Percentiles rank a stretch among this genome's conserved stretches.
phyloP scores from a whole-genome alignment of 2,888 invertebrate species.

The Onthophagus sagittarius region DNA sequence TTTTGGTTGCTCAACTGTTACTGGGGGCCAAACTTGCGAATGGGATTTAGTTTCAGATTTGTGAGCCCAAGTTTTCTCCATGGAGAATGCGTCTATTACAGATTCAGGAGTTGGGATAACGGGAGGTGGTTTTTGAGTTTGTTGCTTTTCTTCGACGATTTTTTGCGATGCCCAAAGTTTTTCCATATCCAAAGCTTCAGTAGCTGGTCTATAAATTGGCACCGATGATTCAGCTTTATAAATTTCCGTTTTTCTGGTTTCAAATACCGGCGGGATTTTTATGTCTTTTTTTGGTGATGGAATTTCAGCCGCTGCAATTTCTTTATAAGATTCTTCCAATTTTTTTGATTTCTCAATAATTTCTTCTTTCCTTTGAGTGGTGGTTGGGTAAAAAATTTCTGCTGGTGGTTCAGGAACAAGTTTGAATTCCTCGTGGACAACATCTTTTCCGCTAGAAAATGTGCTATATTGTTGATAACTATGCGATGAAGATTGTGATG shows the following conservation, averaged over 20 bases:
- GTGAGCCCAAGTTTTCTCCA: constrained; percentile 57
- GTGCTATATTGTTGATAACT: constrained; percentile 32
- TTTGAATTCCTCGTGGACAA: constrained; percentile 50
- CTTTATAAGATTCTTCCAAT: constrained; percentile 57
- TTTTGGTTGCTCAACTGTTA: constrained; percentile 36
- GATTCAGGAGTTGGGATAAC: constrained; percentile 46
- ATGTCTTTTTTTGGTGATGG: constrained; percentile 13
- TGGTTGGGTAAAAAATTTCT: constrained; percentile 62
- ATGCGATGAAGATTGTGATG: constrained; percentile 16
- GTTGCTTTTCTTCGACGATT: constrained; percentile 39
- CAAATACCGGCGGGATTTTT: constrained; percentile 13
- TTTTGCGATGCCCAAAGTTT: constrained; percentile 57
- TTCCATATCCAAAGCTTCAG: constrained; percentile 64
- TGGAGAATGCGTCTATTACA: constrained; percentile 52
- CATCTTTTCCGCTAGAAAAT: constrained; percentile 26
- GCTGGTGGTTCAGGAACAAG: constrained; percentile 68
- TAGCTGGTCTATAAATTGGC: constrained; percentile 51
- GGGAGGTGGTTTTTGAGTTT: constrained; percentile 28
- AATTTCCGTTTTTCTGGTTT: constrained; percentile 26
- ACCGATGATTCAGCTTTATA: constrained; percentile 30
- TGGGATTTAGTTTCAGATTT: constrained; percentile 48
- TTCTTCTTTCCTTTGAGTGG: constrained; percentile 54
- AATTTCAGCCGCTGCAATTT: constrained; percentile 43
- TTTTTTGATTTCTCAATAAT: constrained; percentile 58
- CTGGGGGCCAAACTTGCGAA: constrained; percentile 55